Conservation (phyloP, 2,888 invertebrate species). For the Danaus chrysippus region DNA sequence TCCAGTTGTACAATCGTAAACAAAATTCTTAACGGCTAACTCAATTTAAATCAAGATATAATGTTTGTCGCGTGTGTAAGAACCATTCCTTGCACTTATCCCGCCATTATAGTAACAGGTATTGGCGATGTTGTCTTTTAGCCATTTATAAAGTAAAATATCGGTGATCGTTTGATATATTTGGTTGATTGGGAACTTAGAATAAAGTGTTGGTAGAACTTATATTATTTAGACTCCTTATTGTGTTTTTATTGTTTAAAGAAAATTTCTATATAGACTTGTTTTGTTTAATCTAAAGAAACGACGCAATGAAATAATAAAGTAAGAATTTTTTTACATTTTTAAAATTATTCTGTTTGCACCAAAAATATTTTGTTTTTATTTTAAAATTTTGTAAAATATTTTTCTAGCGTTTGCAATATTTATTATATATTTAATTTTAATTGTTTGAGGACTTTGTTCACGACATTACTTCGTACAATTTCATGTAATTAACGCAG, state of each 20-base stretch:
- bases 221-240: not conserved
- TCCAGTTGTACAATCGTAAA: slow-evolving; percentile 36
- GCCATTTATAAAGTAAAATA: slow-evolving; percentile 23
- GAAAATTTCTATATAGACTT: not conserved
- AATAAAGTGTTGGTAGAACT: not conserved
- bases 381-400: too few relatives aligned
- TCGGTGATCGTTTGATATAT: slow-evolving; percentile 18
- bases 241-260: not conserved
- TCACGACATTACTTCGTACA: slow-evolving; percentile 34
- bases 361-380: too few relatives aligned
- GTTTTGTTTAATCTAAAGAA: too few relatives aligned
- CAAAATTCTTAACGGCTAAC: slow-evolving; percentile 32
- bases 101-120: slow-evolving; percentile 38
- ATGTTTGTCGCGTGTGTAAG: slow-evolving; percentile 48
- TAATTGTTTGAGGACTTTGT: slow-evolving; percentile 22
- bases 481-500: slow-evolving; percentile 45
- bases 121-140: slow-evolving; percentile 36
- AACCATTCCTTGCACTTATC: slow-evolving; percentile 50
- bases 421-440: too few relatives aligned
- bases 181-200: slow-evolving; percentile 12
- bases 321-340: too few relatives aligned
- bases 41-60: slow-evolving; percentile 39
- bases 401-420: too few relatives aligned
- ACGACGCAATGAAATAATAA: too few relatives aligned
- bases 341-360: too few relatives aligned